Evolutionary conservation across 2,797 vertebrate species (phyloP).

Genomic region (Heterohyrax brucei): DNA sequence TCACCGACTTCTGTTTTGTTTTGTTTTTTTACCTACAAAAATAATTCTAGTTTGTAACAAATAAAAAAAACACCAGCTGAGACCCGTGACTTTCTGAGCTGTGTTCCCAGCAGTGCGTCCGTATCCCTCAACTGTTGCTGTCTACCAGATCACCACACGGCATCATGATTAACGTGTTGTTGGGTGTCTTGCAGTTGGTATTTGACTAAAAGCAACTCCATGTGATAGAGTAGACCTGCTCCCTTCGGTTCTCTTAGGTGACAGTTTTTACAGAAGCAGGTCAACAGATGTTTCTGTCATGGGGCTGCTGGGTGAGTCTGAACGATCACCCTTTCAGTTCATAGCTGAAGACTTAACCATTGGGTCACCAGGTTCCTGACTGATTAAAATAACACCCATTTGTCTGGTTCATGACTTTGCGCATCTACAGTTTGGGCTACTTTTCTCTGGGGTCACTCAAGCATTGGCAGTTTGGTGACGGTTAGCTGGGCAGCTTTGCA

Average conservation of each 20-base stretch:
- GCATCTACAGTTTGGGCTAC: background rate
- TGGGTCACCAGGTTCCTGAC: background rate
- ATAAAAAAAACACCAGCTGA: slow-evolving; percentile 31
- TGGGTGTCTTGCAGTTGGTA: too few relatives aligned
- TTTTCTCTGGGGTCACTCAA: background rate
- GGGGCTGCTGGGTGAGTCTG: too few relatives aligned
- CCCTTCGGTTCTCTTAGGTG: too few relatives aligned
- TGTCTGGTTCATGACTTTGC: background rate
- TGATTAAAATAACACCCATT: background rate
- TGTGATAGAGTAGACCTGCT: too few relatives aligned
- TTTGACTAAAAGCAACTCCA: too few relatives aligned
- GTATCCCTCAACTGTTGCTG: background rate
- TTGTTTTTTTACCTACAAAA: slow-evolving; percentile 50
- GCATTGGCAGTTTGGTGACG: background rate
- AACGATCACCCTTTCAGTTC: too few relatives aligned
- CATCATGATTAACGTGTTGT: background rate
- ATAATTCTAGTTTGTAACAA: slow-evolving; percentile 40
- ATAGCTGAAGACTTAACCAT: too few relatives aligned
- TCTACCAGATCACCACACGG: background rate
- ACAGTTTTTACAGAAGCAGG: too few relatives aligned
- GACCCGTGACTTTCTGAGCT: background rate
- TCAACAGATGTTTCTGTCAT: too few relatives aligned
- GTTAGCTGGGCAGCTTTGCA: background rate
- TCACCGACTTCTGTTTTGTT: background rate
- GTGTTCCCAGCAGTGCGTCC: background rate